Percentiles rank a stretch among this genome's conserved stretches.
Evolutionary conservation across 2,888 invertebrate genomes (phyloP).

Genomic region (Caenorhabditis plicata): DNA sequence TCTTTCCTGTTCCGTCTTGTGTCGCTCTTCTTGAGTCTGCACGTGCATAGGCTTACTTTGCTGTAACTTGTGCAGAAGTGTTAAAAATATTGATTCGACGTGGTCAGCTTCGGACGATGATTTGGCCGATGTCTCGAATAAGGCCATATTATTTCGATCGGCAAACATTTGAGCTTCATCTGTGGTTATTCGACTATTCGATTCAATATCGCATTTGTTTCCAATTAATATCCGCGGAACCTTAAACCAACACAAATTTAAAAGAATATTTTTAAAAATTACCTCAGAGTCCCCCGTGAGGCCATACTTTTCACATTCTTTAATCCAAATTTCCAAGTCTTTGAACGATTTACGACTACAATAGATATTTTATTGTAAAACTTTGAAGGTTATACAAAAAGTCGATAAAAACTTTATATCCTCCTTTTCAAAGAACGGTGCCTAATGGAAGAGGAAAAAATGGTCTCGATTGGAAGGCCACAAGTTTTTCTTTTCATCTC

Average conservation of each 20-base stretch:
- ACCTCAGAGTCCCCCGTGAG: conserved; percentile 35
- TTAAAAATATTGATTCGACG: conserved; percentile 81
- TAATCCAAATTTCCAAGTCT: conserved; percentile 76
- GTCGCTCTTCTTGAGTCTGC: conserved; percentile 57
- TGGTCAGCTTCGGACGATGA: conserved; percentile 73
- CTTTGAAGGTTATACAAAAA: not conserved
- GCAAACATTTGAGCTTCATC: conserved; percentile 77
- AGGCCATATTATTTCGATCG: conserved; percentile 72
- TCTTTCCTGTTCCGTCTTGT: conserved; percentile 51
- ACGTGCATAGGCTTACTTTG: conserved; percentile 72
- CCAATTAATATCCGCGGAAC: conserved; percentile 77
- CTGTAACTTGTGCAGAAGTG: conserved; percentile 77
- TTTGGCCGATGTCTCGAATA: conserved; percentile 82
- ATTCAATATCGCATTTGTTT: conserved; percentile 77
- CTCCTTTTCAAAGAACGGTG: too few relatives aligned
- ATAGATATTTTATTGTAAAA: conserved; percentile 12
- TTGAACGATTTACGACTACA: conserved; percentile 53
- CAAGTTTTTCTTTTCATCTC: not conserved
- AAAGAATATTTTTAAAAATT: not conserved
- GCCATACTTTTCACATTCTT: conserved; percentile 75
- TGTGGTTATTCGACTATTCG: conserved; percentile 72
- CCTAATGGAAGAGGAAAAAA: conserved; percentile 1
- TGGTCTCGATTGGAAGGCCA: not conserved
- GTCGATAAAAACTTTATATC: too few relatives aligned
- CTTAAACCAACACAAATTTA: conserved; percentile 4